Conservation (phyloP, 2,113 vertebrate genomes). For the Galeopterus variegatus region DNA sequence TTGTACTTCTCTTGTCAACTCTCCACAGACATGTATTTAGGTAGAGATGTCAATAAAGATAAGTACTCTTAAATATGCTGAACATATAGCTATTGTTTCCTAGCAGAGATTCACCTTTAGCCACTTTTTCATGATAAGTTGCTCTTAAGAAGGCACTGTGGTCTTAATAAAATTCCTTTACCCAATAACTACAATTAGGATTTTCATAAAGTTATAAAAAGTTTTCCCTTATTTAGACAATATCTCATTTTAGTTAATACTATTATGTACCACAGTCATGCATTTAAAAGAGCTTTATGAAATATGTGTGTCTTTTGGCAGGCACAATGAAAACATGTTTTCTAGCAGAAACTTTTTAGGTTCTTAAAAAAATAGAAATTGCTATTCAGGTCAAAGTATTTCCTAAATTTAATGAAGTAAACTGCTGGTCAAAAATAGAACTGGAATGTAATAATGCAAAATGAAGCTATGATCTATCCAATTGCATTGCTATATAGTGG, state of each 20-base stretch:
- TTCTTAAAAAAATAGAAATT: constrained; percentile 38
- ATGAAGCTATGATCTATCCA: neutral
- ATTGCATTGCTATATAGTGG: neutral
- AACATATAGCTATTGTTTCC: neutral
- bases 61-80: neutral
- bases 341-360: neutral
- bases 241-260: neutral
- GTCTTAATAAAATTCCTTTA: neutral
- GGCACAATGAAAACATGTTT: neutral
- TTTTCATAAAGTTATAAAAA: neutral
- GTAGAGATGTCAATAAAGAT: neutral
- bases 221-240: neutral
- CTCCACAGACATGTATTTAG: neutral
- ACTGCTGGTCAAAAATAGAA: neutral
- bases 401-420: constrained; percentile 5
- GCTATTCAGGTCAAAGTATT: neutral
- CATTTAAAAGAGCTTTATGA: neutral
- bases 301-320: neutral
- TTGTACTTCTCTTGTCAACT: constrained; percentile 17
- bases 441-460: neutral
- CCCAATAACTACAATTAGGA: neutral
- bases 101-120: neutral
- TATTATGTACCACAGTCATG: neutral
- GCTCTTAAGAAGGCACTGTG: neutral
- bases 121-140: constrained; percentile 12